Conservation (phyloP, 2,113 vertebrate species). For the Scolopax mira region DNA sequence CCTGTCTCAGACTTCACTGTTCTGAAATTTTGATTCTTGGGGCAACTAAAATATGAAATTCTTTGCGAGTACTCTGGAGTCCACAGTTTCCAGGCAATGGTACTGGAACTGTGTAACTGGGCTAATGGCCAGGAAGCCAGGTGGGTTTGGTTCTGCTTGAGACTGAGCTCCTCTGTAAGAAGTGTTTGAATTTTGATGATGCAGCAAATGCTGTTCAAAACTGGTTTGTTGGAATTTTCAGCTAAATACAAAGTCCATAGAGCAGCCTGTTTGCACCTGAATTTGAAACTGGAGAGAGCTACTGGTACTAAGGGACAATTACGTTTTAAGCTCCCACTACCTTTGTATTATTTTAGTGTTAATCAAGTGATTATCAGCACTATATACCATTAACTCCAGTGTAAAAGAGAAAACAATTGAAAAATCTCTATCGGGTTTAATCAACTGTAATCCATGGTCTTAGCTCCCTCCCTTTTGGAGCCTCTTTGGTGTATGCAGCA, state of each 20-base stretch:
- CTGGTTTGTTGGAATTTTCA: neutral
- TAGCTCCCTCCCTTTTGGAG: neutral
- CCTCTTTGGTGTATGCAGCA: neutral
- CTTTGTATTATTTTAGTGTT: neutral
- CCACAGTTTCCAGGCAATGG: neutral
- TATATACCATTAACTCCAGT: neutral
- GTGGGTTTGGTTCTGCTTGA: neutral
- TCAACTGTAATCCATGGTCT: neutral
- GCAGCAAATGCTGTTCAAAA: neutral
- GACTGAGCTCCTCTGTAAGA: neutral
- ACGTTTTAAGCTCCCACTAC: neutral
- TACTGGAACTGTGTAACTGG: neutral
- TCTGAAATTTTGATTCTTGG: neutral
- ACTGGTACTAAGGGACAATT: neutral
- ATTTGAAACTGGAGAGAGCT: neutral
- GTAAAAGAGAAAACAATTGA: neutral
- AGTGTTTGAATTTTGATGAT: neutral
- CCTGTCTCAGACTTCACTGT: neutral
- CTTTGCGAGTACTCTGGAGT: neutral
- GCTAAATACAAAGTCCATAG: neutral
- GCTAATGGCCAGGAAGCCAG: neutral
- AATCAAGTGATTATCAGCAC: neutral
- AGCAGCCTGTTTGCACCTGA: neutral
- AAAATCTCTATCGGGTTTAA: neutral
- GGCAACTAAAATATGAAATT: neutral